A percentile compares a stretch with the other conserved stretches of the same genome.
These are phyloP conservation scores for Caenorhabditis uteleia DNA, from an alignment of 2,888 invertebrate genomes.

Conservation along the genomic window DNA sequence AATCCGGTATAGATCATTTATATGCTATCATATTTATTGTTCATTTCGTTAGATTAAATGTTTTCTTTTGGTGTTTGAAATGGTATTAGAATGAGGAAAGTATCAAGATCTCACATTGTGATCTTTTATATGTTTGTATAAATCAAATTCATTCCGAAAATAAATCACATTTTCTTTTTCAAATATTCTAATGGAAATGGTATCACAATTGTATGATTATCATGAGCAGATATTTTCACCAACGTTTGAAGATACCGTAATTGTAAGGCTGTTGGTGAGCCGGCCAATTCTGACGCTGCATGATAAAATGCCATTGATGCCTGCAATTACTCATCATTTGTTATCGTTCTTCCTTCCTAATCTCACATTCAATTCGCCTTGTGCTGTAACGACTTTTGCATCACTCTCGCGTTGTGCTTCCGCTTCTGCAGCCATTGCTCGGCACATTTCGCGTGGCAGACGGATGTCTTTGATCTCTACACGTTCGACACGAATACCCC, in stretches of 20 bases:
- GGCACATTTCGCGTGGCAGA: constrained; percentile 55
- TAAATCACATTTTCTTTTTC: neutral
- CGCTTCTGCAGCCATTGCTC: constrained; percentile 63
- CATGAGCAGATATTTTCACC: constrained; percentile 54
- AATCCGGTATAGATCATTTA: constrained; percentile 27
- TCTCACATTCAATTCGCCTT: constrained; percentile 45
- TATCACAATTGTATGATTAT: constrained; percentile 61
- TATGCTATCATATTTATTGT: neutral
- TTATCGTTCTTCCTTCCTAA: neutral
- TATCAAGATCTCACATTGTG: constrained; percentile 1
- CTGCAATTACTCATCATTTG: constrained; percentile 13
- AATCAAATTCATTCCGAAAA: constrained; percentile 1
- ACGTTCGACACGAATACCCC: constrained; percentile 65
- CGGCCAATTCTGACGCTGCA: constrained; percentile 54
- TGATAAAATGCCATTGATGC: constrained; percentile 56
- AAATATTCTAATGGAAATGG: constrained; percentile 49
- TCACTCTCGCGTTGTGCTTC: constrained; percentile 62
- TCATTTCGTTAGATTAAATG: constrained; percentile 5
- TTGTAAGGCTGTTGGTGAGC: constrained; percentile 56
- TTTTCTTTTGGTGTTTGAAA: constrained; percentile 6
- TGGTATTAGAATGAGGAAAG: no score
- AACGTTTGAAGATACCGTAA: constrained; percentile 59
- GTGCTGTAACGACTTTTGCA: constrained; percentile 59
- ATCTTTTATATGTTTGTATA: constrained; percentile 1
- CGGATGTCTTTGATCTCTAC: constrained; percentile 67